Evolutionary conservation across 1,140 invertebrate genomes (phyloP).

Genomic region (Penaeus japonicus): DNA sequence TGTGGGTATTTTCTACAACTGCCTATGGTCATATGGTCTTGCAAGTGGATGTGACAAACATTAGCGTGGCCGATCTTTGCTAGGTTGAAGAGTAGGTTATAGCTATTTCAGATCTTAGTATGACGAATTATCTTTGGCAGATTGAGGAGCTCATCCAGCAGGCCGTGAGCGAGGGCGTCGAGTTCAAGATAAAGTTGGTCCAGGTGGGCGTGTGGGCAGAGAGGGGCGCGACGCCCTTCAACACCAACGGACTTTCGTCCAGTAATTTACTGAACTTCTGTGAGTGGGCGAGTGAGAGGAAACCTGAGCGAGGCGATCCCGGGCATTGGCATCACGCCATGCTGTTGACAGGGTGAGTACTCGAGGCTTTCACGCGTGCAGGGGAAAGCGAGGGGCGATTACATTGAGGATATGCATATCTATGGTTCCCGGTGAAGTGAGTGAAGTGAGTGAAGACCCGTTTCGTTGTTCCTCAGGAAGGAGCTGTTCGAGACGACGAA

Average conservation of each 20-base stretch:
- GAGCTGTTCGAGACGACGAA: slow-evolving; percentile 30
- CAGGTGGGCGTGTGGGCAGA: slow-evolving; percentile 40
- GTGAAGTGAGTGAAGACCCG: too few species aligned
- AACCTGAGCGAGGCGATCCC: neutral
- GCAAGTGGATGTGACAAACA: neutral
- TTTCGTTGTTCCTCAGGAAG: neutral
- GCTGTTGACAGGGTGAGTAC: slow-evolving; percentile 29
- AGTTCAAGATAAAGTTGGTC: slow-evolving; percentile 19
- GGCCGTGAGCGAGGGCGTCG: neutral
- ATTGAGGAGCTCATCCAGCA: slow-evolving; percentile 21
- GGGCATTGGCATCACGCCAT: slow-evolving; percentile 42
- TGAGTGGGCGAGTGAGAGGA: slow-evolving; percentile 15
- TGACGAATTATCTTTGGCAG: neutral
- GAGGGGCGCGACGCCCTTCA: neutral
- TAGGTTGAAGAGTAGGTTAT: neutral
- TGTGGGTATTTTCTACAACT: neutral
- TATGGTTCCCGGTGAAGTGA: too few species aligned
- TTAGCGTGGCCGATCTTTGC: neutral
- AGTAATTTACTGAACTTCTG: slow-evolving; percentile 21
- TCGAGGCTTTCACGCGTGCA: too few species aligned
- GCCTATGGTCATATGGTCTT: neutral
- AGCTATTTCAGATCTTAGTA: neutral
- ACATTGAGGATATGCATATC: too few species aligned
- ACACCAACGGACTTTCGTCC: neutral
- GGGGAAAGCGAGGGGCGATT: too few species aligned